These are phyloP conservation scores for Gambusia yucatana DNA, from an alignment of 2,797 vertebrate species.

Conservation along the genomic window DNA sequence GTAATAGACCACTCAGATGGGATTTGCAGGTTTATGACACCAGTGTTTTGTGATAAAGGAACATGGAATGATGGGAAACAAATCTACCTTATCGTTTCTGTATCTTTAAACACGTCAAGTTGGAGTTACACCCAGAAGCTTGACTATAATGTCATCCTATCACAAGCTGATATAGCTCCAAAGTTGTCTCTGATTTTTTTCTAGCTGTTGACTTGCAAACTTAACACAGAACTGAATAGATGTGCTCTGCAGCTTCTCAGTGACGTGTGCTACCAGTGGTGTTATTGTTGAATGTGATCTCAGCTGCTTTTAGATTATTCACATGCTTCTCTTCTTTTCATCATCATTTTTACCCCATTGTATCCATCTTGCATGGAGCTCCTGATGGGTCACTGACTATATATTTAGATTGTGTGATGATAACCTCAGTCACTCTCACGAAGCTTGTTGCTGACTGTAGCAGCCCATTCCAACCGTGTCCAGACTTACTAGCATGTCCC, in stretches of 20 bases:
- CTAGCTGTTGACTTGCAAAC: no score
- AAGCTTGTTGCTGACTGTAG: neutral
- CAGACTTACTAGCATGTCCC: neutral
- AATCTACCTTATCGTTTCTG: no score
- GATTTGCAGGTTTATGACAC: no score
- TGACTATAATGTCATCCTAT: neutral
- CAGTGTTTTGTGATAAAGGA: no score
- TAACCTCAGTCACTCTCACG: neutral
- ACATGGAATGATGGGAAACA: no score
- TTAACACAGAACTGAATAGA: no score
- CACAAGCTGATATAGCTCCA: neutral
- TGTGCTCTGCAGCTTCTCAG: no score
- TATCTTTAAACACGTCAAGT: neutral
- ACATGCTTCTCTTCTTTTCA: neutral
- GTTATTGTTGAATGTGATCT: neutral
- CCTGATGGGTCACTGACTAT: neutral
- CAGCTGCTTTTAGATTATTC: neutral
- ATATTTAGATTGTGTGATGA: neutral
- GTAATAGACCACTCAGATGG: no score
- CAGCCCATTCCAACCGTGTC: neutral
- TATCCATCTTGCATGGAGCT: neutral
- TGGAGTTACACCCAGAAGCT: neutral
- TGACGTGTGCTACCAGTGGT: neutral
- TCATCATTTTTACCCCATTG: neutral
- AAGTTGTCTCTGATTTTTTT: neutral